Evolutionary conservation across 2,888 invertebrate genomes (phyloP), one percentile per base, ranked within the genome.

Genomic region (Drosophila paucipuncta): DNA sequence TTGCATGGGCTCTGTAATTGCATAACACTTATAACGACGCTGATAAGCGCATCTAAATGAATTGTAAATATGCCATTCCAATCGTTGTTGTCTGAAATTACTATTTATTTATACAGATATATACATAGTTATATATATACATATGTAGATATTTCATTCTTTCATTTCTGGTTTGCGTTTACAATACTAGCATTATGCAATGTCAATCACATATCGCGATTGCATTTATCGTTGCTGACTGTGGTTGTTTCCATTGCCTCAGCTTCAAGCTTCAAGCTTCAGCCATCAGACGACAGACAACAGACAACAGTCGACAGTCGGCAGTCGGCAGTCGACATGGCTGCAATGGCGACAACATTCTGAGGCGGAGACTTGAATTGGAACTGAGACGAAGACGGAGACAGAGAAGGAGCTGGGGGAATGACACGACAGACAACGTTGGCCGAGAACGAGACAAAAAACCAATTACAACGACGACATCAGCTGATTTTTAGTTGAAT

Each of bases 141-240:
- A 54, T 63, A 52, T 37, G 30, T 58, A 52, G 62, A 47, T 63
- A 61, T 62, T 69, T 49, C 41, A 25, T 39, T 41, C 13, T 55
- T 50, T 25, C 11, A 25, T 68, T 53, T 50, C 35, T 53, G 30
- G 28, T 35, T 43, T 35, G 47, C 43, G 16, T n/a, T 58, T 53
- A 30, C 47, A 47, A n/a, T 41, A 50, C 54, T 59, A 35, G 64
- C 69, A 80, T 85, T 89, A 89, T 87, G 89, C 78, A 89, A 89
- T 80, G 82, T 73, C 86, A 86, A 90, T 79, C 83, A 78, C 74
- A 79, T 74, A 76, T 73, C 50, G 82, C 85, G 75, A 73, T 84
- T 78, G 71, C 77, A 80, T 78, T 80, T 85, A 80, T 82, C 78
- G 67, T 69, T 74, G 74, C 57, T 55, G 28, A n/a, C 67, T 55